Evolutionary conservation across 2,113 vertebrate genomes (phyloP), one percentile per base, ranked within the genome.

Genomic region (Dasyornis broadbenti): DNA sequence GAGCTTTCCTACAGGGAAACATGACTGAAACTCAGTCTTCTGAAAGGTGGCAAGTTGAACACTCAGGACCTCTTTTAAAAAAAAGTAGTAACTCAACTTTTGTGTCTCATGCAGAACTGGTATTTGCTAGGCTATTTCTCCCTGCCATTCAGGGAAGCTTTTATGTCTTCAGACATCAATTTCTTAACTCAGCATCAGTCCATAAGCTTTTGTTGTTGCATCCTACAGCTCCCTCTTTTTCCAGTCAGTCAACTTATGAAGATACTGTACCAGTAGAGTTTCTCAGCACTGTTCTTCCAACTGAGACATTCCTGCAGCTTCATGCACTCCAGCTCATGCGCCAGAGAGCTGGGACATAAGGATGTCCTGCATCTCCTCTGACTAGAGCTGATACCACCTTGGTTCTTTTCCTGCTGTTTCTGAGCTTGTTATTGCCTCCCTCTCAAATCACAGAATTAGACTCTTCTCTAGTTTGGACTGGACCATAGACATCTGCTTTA

Each of bases 321-420:
- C 49, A 35, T 4, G 8, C 28, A 63, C 33, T 56, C 26, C 53
- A 81, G 49, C 45, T 81, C 73, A 66, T 13, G 20, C 77, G 45
- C 33, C 19, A 66, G 31, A 61, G 22, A 79, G 17, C 20, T 68
- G 28, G 56, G n/a, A 52, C 24, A 13, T 30, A 81, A 84, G 59
- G 54, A 61, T 52, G 60, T 27, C 24, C 27, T 0, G 0, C 2
- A 1, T 45, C 30, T 71, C 60, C 70, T 79, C 70, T 80, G 20
- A 66, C 35, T 66, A 66, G 13, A 80, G 44, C 66, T 71, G 57
- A 71, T 66, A 30, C 33, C 37, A 64, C 49, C n/a, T 68, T 56
- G 9, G 16, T 40, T 69, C 35, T 73, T 70, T 70, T 86, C 71
- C 54, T 71, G 8, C 14, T 68, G 45, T 39, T 81, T 45, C 44